Conservation (phyloP, 2,797 vertebrate species). For the Amphiprion clarkii region DNA sequence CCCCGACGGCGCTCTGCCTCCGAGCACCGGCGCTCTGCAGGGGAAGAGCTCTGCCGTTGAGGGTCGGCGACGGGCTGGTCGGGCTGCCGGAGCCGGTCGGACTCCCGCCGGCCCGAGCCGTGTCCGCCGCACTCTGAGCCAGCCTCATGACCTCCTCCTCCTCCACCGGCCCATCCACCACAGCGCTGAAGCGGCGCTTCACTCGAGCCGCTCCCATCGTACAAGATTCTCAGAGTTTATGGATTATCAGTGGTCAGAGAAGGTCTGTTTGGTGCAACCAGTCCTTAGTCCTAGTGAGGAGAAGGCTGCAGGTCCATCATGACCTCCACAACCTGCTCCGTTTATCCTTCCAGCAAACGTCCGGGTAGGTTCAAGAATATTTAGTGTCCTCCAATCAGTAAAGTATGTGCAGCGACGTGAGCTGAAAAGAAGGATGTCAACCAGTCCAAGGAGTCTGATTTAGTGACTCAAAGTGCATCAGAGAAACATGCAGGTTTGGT, state of each 20-base stretch:
- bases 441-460: conserved; percentile 28
- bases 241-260: conserved; percentile 26
- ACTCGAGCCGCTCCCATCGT: conserved; percentile 87
- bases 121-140: conserved; percentile 83
- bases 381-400: conserved; percentile 31
- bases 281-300: conserved; percentile 25
- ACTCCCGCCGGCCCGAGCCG: conserved; percentile 72
- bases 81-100: conserved; percentile 69
- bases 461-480: conserved; percentile 33
- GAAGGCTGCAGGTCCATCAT: conserved; percentile 37
- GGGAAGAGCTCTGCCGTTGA: conserved; percentile 80
- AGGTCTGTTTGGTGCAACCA: conserved; percentile 11
- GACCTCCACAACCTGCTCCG: conserved; percentile 13
- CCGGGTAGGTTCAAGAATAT: conserved; percentile 20
- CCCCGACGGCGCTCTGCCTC: conserved; percentile 66
- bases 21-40: conserved; percentile 73
- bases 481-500: conserved; percentile 64
- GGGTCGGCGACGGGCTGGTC: conserved; percentile 68
- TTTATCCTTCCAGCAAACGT: conserved; percentile 29
- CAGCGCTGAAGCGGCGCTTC: conserved; percentile 88
- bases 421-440: conserved; percentile 39
- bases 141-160: conserved; percentile 89
- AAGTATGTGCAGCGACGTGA: not conserved
- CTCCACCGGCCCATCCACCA: conserved; percentile 86
- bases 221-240: conserved; percentile 19